Conservation (phyloP, 2,113 vertebrate species). For the Bungarus multicinctus region DNA sequence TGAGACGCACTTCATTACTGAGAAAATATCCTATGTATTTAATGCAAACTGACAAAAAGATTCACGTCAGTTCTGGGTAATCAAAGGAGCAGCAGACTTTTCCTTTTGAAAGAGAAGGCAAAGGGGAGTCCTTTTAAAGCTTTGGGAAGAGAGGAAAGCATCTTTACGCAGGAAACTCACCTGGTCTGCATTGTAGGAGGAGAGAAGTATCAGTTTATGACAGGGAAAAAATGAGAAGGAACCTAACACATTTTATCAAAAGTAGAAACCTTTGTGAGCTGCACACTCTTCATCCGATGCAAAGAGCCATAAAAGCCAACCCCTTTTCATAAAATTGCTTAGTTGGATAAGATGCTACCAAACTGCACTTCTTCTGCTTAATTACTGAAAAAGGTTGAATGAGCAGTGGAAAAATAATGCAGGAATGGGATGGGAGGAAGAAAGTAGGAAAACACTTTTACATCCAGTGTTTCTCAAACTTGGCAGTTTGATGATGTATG, state of each 20-base stretch:
- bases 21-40: not conserved
- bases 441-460: not conserved
- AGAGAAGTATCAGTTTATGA: not conserved
- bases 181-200: not conserved
- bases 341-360: not conserved
- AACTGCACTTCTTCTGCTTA: not conserved
- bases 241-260: not conserved
- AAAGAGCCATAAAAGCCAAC: not conserved
- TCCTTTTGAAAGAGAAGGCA: not conserved
- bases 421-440: not conserved
- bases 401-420: not conserved
- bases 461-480: too few relatives aligned
- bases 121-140: not conserved
- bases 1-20: not conserved
- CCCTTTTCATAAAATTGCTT: not conserved
- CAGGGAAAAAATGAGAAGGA: not conserved
- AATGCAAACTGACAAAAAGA: not conserved
- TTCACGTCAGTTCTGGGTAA: not conserved
- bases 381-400: not conserved
- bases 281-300: not conserved
- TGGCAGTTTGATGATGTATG: too few relatives aligned
- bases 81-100: not conserved
- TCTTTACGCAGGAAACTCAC: not conserved
- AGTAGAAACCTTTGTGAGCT: not conserved
- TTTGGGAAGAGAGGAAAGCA: not conserved